phyloP scores from a whole-genome alignment of 2,113 vertebrate genomes.

The Nibea coibor region DNA sequence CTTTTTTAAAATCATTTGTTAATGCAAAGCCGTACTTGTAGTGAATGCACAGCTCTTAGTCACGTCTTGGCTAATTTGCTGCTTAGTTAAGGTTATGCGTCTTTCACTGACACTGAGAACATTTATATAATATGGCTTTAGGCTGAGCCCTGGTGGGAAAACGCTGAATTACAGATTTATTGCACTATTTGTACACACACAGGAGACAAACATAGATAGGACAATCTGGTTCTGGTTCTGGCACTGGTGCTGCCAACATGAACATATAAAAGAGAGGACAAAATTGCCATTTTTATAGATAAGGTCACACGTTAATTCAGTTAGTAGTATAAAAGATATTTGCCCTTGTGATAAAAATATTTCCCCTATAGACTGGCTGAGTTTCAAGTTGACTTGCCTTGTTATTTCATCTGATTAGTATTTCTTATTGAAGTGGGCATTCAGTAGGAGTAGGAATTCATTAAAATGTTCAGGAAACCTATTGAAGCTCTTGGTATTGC shows the following conservation, averaged over 20 bases:
- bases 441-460: not conserved
- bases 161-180: conserved; percentile 20
- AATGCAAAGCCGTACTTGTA: not conserved
- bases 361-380: not conserved
- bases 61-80: not conserved
- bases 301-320: not conserved
- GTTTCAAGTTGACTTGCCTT: not conserved
- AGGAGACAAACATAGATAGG: not conserved
- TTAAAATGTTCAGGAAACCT: not conserved
- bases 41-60: not conserved
- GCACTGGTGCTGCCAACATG: not conserved
- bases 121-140: conserved; percentile 33
- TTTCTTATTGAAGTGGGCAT: not conserved
- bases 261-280: not conserved
- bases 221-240: no score
- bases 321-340: not conserved
- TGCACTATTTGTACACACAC: not conserved
- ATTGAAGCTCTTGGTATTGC: not conserved
- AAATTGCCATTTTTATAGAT: not conserved
- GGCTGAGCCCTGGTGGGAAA: conserved; percentile 40
- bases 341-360: not conserved
- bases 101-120: not conserved
- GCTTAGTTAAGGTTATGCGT: not conserved
- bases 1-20: not conserved
- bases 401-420: not conserved